Conservation (phyloP, 2,888 invertebrate species). For the Tipula helvola region DNA sequence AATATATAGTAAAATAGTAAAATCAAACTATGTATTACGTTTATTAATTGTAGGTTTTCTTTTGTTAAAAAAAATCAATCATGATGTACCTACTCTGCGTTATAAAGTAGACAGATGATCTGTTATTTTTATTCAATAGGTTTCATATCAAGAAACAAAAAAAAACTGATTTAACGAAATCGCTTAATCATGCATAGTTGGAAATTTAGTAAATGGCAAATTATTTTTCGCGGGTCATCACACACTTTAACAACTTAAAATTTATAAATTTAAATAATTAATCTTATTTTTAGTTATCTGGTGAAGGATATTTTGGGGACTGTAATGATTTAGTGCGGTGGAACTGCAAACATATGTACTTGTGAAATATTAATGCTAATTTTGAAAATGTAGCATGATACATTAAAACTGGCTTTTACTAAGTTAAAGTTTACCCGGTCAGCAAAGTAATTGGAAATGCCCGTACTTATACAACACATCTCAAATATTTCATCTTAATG, state of each 20-base stretch:
- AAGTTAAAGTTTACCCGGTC: too few relatives aligned
- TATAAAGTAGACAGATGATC: neutral
- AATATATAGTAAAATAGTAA: neutral
- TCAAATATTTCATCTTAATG: too few relatives aligned
- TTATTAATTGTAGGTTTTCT: neutral
- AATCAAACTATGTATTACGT: neutral
- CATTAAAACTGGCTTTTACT: too few relatives aligned
- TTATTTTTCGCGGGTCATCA: neutral
- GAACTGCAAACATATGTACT: too few relatives aligned
- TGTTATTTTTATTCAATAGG: neutral
- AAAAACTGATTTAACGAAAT: neutral
- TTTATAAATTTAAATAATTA: too few relatives aligned
- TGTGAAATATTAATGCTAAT: too few relatives aligned
- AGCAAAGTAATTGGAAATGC: too few relatives aligned
- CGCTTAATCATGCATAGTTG: neutral
- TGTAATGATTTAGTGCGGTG: too few relatives aligned
- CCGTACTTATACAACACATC: too few relatives aligned
- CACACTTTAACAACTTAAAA: neutral
- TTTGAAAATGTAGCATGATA: too few relatives aligned
- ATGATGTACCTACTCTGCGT: neutral
- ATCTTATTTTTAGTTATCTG: too few relatives aligned
- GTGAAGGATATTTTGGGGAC: too few relatives aligned
- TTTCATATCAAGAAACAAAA: neutral
- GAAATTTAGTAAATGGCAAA: neutral
- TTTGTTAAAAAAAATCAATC: neutral